Base-by-base conservation (phyloP, 2,888 invertebrate genomes). In the Craniophora ligustri region DNA sequence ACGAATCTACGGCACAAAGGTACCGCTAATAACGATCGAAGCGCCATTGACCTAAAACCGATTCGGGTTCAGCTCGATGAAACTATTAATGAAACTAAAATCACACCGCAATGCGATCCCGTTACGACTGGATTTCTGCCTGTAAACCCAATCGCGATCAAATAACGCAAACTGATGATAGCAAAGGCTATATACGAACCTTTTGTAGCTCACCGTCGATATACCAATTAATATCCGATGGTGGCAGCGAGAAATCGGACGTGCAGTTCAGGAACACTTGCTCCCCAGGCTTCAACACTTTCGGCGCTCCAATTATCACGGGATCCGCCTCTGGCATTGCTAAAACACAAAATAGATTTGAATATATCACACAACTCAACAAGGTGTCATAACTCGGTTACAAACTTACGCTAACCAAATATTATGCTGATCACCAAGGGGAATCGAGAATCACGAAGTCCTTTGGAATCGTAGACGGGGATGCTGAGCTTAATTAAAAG, bases 151-250 rank as follows among this genome's bases (percentile, higher is more conserved):
- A 64, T 67, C 53, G 36, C 40, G 47, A 59, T 59, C 36, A 47
- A 65, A 70, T 68, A 65, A 64, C 53, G 56, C 68, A 66, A 67
- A 71, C 65, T 46, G 53, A n/a, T n/a, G n/a, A 66, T 60, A 39
- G 47, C 44, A 23, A 53, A 50, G 15, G 41, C 42, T 14, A 49
- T 56, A 26, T 68, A 83, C 85, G 38, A 74, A 92, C 92, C 92
- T 90, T 92, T 78, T 92, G 92, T 57, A 89, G 70, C 65, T 91
- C 91, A 49, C 90, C 85, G 72, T 92, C 91, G 72, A 93, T 87
- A 76, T 91, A 92, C 92, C 92, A 93, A 81, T 91, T 91, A 70
- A 93, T 92, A 59, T 91, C 90, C n/a, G 92, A 83, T 10, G 92
- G 84, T 11, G 92, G 92, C 46, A 93, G 81, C 3, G 92, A 93